Evolutionary conservation across 2,113 vertebrate species (phyloP).

Genomic region (Labrus mixtus): DNA sequence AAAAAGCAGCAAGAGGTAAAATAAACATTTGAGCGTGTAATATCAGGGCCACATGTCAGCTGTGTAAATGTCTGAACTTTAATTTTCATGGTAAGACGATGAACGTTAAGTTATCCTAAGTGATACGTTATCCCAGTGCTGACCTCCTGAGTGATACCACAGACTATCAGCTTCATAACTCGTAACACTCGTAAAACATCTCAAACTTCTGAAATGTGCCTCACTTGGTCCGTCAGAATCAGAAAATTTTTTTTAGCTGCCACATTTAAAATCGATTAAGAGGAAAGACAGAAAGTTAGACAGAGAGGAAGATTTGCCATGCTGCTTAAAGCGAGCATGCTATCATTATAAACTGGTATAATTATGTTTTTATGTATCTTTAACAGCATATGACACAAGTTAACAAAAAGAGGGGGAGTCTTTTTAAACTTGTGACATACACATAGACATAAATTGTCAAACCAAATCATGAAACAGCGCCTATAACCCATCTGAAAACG

Average conservation of each 20-base stretch:
- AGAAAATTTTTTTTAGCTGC: constrained; percentile 28
- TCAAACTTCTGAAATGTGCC: constrained; percentile 49
- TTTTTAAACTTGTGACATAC: constrained; percentile 34
- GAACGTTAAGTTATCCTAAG: too few species aligned
- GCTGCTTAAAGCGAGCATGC: constrained; percentile 74
- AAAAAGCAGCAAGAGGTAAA: too few species aligned
- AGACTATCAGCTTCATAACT: too few species aligned
- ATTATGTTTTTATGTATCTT: constrained; percentile 74
- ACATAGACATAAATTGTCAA: constrained; percentile 73
- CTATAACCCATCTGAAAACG: constrained; percentile 53
- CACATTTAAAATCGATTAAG: constrained; percentile 49
- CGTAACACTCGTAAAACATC: background rate
- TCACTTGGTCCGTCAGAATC: constrained; percentile 6
- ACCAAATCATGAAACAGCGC: constrained; percentile 57
- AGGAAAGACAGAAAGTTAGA: constrained; percentile 70
- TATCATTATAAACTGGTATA: constrained; percentile 47
- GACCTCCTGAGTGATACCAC: too few species aligned
- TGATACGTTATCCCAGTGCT: too few species aligned
- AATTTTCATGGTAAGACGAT: too few species aligned
- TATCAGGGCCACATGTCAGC: too few species aligned
- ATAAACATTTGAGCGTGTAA: too few species aligned
- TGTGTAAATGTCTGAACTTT: too few species aligned
- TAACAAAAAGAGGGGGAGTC: background rate
- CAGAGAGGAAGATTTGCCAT: constrained; percentile 55
- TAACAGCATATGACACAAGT: background rate